phyloP scores from a whole-genome alignment of 1,140 invertebrate genomes.

The Drosophila parabipectinata region DNA sequence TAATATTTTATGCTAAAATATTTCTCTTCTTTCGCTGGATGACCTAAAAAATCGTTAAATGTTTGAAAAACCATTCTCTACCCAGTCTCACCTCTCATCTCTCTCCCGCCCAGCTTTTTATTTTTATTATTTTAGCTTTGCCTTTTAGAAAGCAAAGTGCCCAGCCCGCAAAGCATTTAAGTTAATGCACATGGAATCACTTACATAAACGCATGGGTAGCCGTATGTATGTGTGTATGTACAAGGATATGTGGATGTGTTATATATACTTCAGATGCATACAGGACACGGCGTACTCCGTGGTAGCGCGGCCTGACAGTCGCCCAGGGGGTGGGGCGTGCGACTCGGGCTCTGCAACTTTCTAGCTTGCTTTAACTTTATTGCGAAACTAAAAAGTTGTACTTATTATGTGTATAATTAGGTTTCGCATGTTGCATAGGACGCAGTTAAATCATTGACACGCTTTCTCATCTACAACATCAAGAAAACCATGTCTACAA shows the following conservation, averaged over 20 bases:
- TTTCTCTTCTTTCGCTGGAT: constrained; percentile 58
- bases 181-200: constrained; percentile 73
- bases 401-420: constrained; percentile 3
- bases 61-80: constrained; percentile 39
- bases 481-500: not conserved
- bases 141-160: constrained; percentile 77
- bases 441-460: not conserved
- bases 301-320: constrained; percentile 21
- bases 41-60: constrained; percentile 71
- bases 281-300: constrained; percentile 13
- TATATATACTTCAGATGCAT: constrained; percentile 51
- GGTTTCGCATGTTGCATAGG: constrained; percentile 4
- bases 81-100: constrained; percentile 16
- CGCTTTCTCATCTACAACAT: not conserved
- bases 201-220: constrained; percentile 17
- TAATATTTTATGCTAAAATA: constrained; percentile 75
- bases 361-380: constrained; percentile 49
- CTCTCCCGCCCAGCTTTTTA: constrained; percentile 31
- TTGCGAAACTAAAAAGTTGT: not conserved
- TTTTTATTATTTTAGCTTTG: constrained; percentile 38
- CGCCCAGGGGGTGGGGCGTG: not conserved
- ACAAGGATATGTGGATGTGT: constrained; percentile 6
- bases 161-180: constrained; percentile 80
- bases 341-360: constrained; percentile 25
- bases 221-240: constrained; percentile 1